Evolutionary conservation across 2,113 vertebrate genomes (phyloP).

Genomic region (Marmota monax): DNA sequence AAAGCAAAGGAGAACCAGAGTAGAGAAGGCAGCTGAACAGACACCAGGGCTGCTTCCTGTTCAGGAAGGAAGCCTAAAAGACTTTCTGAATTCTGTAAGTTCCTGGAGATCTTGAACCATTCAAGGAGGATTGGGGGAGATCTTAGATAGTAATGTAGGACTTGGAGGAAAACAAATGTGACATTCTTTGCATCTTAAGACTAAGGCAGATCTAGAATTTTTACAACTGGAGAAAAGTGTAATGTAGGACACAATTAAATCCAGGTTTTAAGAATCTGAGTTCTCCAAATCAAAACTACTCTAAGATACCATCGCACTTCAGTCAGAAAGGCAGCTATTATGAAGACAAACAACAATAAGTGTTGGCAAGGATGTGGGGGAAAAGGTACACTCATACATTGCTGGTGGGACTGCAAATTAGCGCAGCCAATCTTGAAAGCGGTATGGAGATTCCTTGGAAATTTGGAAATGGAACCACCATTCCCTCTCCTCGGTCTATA

Average conservation of each 20-base stretch:
- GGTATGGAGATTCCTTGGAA: no score
- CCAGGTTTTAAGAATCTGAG: slow-evolving; percentile 34
- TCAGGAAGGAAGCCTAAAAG: not conserved
- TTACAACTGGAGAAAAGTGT: not conserved
- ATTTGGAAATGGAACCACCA: no score
- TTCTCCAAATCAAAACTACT: no score
- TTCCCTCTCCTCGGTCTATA: no score
- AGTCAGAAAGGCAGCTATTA: no score
- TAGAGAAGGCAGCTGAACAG: not conserved
- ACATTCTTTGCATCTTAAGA: not conserved
- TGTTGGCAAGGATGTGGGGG: no score
- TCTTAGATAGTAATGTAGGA: not conserved
- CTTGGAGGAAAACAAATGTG: not conserved
- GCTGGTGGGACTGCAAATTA: no score
- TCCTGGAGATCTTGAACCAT: not conserved
- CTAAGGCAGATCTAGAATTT: not conserved
- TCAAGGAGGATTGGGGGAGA: not conserved
- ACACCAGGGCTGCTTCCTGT: not conserved
- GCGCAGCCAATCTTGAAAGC: no score
- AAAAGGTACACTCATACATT: no score
- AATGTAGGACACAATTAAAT: not conserved
- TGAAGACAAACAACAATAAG: no score
- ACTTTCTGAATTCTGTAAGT: not conserved
- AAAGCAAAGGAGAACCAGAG: not conserved
- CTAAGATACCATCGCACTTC: no score